These are phyloP conservation scores for Agonopterix alstromeriana DNA, from an alignment of 2,888 invertebrate species.

Conservation along the genomic window DNA sequence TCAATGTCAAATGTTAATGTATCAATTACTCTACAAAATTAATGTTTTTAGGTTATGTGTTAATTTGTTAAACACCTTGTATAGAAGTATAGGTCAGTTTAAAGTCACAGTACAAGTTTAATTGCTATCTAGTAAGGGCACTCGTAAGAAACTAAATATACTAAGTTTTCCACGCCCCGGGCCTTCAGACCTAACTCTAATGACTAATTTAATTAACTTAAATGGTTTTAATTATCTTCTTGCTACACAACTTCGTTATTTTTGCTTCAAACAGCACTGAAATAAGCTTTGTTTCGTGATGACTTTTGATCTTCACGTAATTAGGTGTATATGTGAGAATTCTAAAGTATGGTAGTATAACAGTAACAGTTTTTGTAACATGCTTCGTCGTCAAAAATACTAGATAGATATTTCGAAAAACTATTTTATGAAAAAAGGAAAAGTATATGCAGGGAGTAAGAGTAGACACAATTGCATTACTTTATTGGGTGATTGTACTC, in stretches of 20 bases:
- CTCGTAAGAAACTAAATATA: background rate
- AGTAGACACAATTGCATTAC: too few relatives aligned
- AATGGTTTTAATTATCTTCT: slow-evolving; percentile 1
- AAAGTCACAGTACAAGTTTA: background rate
- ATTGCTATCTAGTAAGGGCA: background rate
- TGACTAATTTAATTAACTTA: slow-evolving; percentile 1
- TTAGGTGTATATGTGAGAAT: background rate
- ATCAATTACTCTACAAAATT: too few relatives aligned
- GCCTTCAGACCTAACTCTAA: background rate
- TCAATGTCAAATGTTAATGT: too few relatives aligned
- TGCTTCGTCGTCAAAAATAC: too few relatives aligned
- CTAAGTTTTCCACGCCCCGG: background rate
- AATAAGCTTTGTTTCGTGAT: slow-evolving; percentile 4
- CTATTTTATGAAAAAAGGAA: too few relatives aligned
- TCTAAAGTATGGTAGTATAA: background rate
- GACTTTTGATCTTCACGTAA: background rate
- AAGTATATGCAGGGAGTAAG: too few relatives aligned
- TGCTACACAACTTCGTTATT: slow-evolving; percentile 1
- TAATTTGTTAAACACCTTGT: background rate
- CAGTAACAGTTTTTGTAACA: too few relatives aligned
- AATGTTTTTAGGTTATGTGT: background rate
- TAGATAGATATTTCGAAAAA: too few relatives aligned
- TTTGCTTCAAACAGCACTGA: background rate
- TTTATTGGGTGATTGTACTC: too few relatives aligned
- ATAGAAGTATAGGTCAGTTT: background rate